phyloP scores from a whole-genome alignment of 2,113 vertebrate genomes.

The Neofelis nebulosa region DNA sequence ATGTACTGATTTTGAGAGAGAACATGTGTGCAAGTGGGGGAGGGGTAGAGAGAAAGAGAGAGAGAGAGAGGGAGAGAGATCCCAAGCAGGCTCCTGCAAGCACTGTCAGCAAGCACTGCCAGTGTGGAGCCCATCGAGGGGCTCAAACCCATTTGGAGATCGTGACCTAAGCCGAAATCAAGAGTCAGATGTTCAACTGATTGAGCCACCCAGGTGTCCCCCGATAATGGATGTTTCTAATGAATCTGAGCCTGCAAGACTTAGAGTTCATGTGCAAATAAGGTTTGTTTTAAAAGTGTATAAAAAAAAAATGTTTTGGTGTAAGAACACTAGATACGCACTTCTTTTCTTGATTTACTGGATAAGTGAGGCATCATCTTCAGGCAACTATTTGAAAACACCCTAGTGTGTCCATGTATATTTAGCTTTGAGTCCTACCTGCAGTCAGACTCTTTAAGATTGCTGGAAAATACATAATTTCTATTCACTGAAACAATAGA shows the following conservation, averaged over 20 bases:
- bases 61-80: no score
- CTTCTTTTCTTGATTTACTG: slow-evolving; percentile 33
- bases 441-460: neutral
- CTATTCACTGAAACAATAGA: slow-evolving; percentile 52
- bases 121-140: no score
- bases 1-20: no score
- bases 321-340: neutral
- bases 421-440: neutral
- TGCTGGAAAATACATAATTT: slow-evolving; percentile 6
- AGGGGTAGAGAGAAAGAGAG: no score
- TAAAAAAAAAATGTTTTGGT: neutral
- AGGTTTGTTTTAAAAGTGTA: neutral
- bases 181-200: no score
- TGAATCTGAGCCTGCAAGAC: neutral
- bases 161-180: no score
- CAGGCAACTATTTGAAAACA: neutral
- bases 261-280: neutral
- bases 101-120: no score
- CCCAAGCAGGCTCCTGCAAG: no score
- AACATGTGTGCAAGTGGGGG: no score
- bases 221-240: neutral
- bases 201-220: no score
- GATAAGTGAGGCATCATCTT: slow-evolving; percentile 35
- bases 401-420: neutral
- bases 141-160: no score